Percentiles rank a stretch among this genome's conserved stretches.
Evolutionary conservation across 2,888 invertebrate species (phyloP).

Genomic region (Agrochola macilenta): DNA sequence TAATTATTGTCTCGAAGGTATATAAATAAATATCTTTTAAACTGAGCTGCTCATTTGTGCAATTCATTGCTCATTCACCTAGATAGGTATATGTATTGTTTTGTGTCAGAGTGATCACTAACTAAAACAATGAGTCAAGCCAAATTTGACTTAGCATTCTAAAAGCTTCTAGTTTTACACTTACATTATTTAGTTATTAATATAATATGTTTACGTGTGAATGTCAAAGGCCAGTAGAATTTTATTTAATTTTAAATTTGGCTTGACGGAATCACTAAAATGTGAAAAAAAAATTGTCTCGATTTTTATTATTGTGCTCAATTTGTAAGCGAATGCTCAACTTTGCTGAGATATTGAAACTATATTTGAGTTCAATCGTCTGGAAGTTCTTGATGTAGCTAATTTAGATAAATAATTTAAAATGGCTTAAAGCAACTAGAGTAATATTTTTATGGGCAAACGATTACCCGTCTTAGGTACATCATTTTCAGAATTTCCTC

Average conservation of each 20-base stretch:
- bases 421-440: constrained; percentile 12
- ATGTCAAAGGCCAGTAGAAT: constrained; percentile 69
- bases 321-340: constrained; percentile 56
- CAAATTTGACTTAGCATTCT: constrained; percentile 56
- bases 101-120: constrained; percentile 40
- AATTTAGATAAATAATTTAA: constrained; percentile 19
- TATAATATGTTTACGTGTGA: constrained; percentile 46
- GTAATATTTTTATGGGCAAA: constrained; percentile 8
- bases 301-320: constrained; percentile 52
- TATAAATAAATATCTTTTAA: background rate
- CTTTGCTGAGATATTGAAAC: constrained; percentile 34
- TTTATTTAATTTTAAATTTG: constrained; percentile 58
- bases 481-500: background rate
- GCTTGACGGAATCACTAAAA: constrained; percentile 56
- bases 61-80: constrained; percentile 57
- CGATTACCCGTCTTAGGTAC: background rate
- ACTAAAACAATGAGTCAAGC: constrained; percentile 50
- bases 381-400: constrained; percentile 38
- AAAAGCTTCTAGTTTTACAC: constrained; percentile 42
- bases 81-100: constrained; percentile 16
- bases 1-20: constrained; percentile 8
- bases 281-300: constrained; percentile 22
- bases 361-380: constrained; percentile 35
- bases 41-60: constrained; percentile 50
- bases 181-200: constrained; percentile 20